Evolutionary conservation across 2,113 vertebrate species (phyloP).

Genomic region (Myrmecobius fasciatus): DNA sequence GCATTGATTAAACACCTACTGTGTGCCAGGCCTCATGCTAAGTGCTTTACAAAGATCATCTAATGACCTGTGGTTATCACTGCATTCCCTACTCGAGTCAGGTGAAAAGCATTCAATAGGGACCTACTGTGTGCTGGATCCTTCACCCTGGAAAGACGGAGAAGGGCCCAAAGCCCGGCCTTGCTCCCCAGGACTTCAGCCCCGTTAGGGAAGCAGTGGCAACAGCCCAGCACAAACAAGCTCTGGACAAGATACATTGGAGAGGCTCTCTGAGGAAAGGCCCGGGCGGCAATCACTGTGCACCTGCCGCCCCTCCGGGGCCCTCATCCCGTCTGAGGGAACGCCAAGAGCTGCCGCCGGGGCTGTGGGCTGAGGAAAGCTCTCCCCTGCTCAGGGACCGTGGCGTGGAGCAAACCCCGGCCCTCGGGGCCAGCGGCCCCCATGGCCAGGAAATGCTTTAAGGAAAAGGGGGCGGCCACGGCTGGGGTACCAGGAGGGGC

Average conservation of each 20-base stretch:
- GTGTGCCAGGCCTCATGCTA: too few species aligned
- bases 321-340: background rate
- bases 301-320: background rate
- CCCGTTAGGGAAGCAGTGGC: background rate
- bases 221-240: background rate
- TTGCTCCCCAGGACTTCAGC: background rate
- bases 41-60: too few species aligned
- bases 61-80: background rate
- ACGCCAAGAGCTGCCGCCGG: background rate
- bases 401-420: background rate
- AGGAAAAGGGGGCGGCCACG: background rate
- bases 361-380: background rate
- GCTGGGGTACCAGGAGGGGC: background rate
- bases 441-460: background rate
- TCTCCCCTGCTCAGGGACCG: background rate
- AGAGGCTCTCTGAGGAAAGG: background rate
- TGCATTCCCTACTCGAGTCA: background rate
- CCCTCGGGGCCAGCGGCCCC: background rate
- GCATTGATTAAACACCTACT: background rate
- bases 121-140: background rate
- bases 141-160: background rate
- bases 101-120: background rate
- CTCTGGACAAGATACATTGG: accelerated
- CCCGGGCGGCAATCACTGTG: background rate
- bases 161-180: background rate